Evolutionary conservation across 2,888 invertebrate species (phyloP).

Genomic region (Seladonia tumulorum): DNA sequence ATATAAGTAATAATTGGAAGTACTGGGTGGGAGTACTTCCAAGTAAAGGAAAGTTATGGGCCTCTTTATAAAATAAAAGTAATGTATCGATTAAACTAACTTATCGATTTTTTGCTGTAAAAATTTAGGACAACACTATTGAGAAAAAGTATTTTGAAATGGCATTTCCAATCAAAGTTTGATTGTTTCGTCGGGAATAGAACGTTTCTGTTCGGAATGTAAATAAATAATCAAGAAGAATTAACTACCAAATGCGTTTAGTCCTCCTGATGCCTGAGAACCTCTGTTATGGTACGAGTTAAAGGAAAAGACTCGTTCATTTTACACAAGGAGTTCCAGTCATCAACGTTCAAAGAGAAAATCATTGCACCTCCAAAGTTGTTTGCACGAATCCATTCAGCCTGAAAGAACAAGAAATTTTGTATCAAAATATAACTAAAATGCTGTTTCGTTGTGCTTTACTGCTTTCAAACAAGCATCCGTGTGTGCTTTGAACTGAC

Average conservation of each 20-base stretch:
- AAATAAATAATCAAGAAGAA: constrained; percentile 13
- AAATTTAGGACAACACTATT: not conserved
- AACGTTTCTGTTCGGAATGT: constrained; percentile 19
- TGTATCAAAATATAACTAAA: not conserved
- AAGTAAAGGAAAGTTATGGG: not conserved
- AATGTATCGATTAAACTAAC: not conserved
- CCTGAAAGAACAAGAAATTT: constrained; percentile 79
- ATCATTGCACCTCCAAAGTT: constrained; percentile 93
- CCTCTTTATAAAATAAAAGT: not conserved
- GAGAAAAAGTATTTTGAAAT: not conserved
- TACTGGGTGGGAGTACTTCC: not conserved
- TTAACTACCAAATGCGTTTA: constrained; percentile 19
- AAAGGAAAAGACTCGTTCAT: constrained; percentile 83
- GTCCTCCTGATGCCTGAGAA: constrained; percentile 40
- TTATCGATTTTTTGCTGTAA: not conserved
- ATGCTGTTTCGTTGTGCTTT: not conserved
- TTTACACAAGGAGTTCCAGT: constrained; percentile 87
- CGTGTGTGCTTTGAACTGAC: not conserved
- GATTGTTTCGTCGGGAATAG: not conserved
- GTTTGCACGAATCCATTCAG: constrained; percentile 87
- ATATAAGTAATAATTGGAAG: constrained; percentile 8
- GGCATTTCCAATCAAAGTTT: not conserved
- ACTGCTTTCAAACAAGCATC: not conserved
- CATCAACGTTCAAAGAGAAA: constrained; percentile 93
- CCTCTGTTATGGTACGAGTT: constrained; percentile 78